Evolutionary conservation across 2,888 invertebrate genomes (phyloP), one percentile per base, ranked within the genome.

Genomic region (Rotaria magnacalcarata): DNA sequence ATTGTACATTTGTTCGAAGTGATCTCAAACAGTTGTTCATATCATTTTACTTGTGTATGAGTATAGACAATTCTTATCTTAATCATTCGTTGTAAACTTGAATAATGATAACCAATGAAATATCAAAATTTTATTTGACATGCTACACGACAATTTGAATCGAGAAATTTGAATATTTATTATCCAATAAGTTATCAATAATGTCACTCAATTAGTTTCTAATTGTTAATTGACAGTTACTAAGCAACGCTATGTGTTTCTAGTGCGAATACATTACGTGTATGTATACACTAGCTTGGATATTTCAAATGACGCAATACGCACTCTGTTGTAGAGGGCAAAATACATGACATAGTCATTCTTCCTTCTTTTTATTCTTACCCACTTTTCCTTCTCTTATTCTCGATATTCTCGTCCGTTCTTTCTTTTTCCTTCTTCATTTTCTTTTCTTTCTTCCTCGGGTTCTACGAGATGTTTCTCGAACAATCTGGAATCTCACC

Each of bases 391-490:
- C 11, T 67, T 67, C 27, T 27, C 27, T 67, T 34, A 54, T 54
- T 54, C 14, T 54, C 11, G 52, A 54, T 67, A 41, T 41, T 67
- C 16, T 34, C 34, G 34, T 67, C 34, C 67, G 67, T 27, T 27
- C 16, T 34, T 19, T 67, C 19, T 67, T 67, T 27, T 67, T 41
- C 14, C 34, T 67, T 67, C 34, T 41, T 67, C 67, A 52, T 52
- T 52, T 16, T 52, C 52, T 21, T 54, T 54, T 21, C 54, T 34
- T 41, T 34, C 34, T 67, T 6, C 34, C 1, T 67, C 34, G 14
- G 67, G 34, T 34, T 34, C 67, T 67, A 41, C 67, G 34, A 67
- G 67, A 67, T 67, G 67, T 67, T 67, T 67, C 67, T 67, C 67
- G 67, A 67, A 67, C 67, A 67, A 16, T 67, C 67, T 67, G 67